These are phyloP conservation scores for Augiades crinisus DNA, from an alignment of 2,888 invertebrate genomes.

Conservation along the genomic window DNA sequence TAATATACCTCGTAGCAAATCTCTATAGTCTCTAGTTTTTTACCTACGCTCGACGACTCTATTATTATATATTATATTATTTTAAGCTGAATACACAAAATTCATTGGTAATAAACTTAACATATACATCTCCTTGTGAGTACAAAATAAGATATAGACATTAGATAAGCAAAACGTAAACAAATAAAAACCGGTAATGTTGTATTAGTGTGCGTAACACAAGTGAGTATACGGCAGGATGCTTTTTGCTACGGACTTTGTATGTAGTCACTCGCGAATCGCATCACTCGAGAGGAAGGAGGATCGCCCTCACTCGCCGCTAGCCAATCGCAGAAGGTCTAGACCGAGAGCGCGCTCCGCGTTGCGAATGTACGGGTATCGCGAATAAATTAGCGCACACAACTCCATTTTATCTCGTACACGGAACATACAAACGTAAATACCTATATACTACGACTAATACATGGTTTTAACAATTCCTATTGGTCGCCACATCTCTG, in stretches of 20 bases:
- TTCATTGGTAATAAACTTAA: background rate
- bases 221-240: conserved; percentile 50
- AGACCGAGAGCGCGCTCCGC: conserved; percentile 49
- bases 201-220: conserved; percentile 33
- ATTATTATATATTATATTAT: too few relatives aligned
- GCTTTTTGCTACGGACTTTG: conserved; percentile 55
- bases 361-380: conserved; percentile 51
- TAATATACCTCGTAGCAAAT: too few relatives aligned
- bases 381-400: conserved; percentile 70
- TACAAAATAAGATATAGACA: conserved; percentile 28
- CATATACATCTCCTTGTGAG: background rate
- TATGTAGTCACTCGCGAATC: conserved; percentile 69
- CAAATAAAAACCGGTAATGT: conserved; percentile 12
- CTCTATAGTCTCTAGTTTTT: too few relatives aligned
- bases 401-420: conserved; percentile 29
- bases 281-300: conserved; percentile 75
- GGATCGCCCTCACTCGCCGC: conserved; percentile 73
- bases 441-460: conserved; percentile 23
- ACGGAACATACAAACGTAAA: background rate
- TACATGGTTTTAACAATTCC: conserved; percentile 13
- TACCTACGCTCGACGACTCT: too few relatives aligned
- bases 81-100: too few relatives aligned
- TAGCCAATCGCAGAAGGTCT: conserved; percentile 65
- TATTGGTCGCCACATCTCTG: conserved; percentile 16
- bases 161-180: conserved; percentile 31